These are phyloP conservation scores for Venustaconcha ellipsiformis DNA, from an alignment of 1,140 invertebrate genomes.

Conservation along the genomic window DNA sequence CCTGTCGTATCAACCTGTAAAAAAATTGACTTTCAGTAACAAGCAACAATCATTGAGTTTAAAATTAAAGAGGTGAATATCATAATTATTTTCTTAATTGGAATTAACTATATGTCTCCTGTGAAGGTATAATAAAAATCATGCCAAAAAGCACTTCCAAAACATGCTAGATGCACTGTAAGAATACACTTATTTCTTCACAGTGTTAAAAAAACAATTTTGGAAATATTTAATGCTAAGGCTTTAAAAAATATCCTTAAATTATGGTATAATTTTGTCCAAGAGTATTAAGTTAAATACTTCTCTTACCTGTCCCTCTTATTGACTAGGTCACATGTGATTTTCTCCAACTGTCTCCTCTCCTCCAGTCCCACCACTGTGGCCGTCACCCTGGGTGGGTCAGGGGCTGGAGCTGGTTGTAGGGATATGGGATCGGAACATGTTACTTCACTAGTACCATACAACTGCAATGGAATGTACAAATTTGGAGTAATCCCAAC, in stretches of 20 bases:
- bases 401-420: conserved; percentile 60
- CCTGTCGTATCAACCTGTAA: conserved; percentile 55
- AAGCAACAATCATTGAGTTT: no score
- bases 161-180: no score
- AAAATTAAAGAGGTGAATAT: no score
- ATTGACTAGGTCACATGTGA: conserved; percentile 67
- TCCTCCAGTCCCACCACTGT: conserved; percentile 66
- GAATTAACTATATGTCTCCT: no score
- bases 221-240: not conserved
- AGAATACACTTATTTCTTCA: no score
- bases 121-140: no score
- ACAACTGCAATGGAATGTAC: conserved; percentile 46
- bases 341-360: conserved; percentile 64
- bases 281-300: not conserved
- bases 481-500: no score
- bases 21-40: no score
- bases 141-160: no score
- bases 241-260: not conserved
- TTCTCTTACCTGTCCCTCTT: conserved; percentile 61
- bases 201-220: no score
- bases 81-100: no score
- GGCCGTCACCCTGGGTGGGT: conserved; percentile 64
- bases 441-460: conserved; percentile 62
- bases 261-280: not conserved
- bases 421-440: conserved; percentile 61